A percentile compares a stretch with the other conserved stretches of the same genome.
Conservation (phyloP, 2,797 vertebrate species). For the Anguilla obscura region DNA sequence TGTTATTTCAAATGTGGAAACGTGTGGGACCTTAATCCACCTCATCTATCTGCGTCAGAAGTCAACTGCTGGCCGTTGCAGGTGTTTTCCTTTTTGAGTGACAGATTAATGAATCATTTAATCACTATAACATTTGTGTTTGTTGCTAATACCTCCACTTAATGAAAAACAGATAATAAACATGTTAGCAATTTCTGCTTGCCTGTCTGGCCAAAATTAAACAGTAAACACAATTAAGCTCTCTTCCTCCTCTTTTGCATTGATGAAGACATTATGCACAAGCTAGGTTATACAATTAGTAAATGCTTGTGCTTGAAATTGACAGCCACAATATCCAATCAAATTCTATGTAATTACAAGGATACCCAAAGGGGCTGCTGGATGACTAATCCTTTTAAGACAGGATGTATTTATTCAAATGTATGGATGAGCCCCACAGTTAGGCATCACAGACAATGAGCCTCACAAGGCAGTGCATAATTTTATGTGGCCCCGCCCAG, state of each 20-base stretch:
- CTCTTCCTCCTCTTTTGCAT: background rate
- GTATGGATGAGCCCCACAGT: background rate
- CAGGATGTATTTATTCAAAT: background rate
- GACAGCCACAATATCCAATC: background rate
- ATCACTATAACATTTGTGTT: slow-evolving; percentile 29
- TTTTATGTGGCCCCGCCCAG: background rate
- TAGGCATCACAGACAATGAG: background rate
- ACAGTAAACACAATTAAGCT: background rate
- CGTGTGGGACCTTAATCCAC: slow-evolving; percentile 34
- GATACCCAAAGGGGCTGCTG: background rate
- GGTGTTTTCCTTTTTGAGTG: slow-evolving; percentile 27
- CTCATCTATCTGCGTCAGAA: slow-evolving; percentile 31
- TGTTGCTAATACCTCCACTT: slow-evolving; percentile 6
- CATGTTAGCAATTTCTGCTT: background rate
- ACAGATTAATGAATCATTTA: slow-evolving; percentile 1
- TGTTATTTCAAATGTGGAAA: slow-evolving; percentile 16
- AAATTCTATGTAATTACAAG: background rate
- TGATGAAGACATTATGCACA: background rate
- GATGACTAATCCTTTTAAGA: background rate
- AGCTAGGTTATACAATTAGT: background rate
- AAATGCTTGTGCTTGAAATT: background rate
- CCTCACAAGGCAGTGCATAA: background rate
- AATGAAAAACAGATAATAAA: slow-evolving; percentile 1
- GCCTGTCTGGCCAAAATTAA: slow-evolving; percentile 3
- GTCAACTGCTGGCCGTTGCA: background rate